Base-by-base conservation (phyloP, 2,888 invertebrate species). In the Bembecia ichneumoniformis region DNA sequence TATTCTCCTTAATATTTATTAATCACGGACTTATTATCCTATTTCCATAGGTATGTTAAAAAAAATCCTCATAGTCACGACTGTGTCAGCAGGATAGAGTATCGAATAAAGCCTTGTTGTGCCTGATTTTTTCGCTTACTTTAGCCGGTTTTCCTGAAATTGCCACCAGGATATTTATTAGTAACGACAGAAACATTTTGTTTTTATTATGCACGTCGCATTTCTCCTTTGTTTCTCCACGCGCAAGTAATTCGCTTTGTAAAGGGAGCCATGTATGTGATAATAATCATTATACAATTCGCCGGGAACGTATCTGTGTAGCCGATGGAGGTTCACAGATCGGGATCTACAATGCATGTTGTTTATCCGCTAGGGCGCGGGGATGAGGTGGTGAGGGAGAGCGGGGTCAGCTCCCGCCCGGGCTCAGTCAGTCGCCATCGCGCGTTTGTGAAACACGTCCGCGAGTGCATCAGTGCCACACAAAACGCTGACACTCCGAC, bases 331-430 rank as follows among this genome's bases (percentile, higher is more conserved):
- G 75, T 73, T 68, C 74, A 74, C 71, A 76, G 83, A 80, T 78
- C 80, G 28, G 77, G 77, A 80, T 74, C 82, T 79, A 84, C 84
- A 82, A 81, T 86, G 86, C 86, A 86, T 72, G 86, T 84, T 84
- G 86, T 84, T 86, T 86, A 84, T 84, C 83, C 84, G 81, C 71
- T 67, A 68, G 78, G 77, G 78, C 66, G 75, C 68, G 79, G 77
- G 73, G 68, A 49, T 57, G 58, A 44, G 50, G 36, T 7, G 53
- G 59, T 64, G 62, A 51, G 59, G 49, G 68, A 62, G n/a, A 72
- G 66, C 77, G 59, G 71, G 46, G 58, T 55, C 57, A 62, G 65
- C 81, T 79, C 77, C 71, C 70, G 79, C 80, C 82, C 82, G 80
- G 86, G 86, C 81, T 73, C 79, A 75, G 77, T 71, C 71, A 67